Conservation (phyloP, 2,797 vertebrate species). For the Rousettus madagascariensis region DNA sequence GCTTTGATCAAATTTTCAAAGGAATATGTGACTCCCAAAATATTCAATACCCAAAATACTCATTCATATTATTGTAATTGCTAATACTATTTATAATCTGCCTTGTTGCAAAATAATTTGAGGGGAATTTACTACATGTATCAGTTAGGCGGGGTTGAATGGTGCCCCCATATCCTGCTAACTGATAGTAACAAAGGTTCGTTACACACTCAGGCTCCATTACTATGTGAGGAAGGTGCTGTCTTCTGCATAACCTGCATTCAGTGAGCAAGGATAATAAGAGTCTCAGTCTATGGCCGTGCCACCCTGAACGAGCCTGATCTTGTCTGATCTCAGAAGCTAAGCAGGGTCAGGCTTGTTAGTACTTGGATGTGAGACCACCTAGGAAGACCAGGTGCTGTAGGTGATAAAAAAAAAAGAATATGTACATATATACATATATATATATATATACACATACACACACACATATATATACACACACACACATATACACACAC, state of each 20-base stretch:
- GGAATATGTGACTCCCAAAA: neutral
- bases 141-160: neutral
- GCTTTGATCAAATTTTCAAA: neutral
- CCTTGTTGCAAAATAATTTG: neutral
- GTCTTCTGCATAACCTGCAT: neutral
- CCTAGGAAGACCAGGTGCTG: too few species aligned
- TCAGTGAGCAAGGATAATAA: neutral
- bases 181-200: neutral
- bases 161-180: neutral
- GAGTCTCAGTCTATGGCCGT: too few species aligned
- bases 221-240: neutral
- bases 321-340: too few species aligned
- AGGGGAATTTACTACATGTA: neutral
- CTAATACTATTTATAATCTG: neutral
- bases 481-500: too few species aligned
- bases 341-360: too few species aligned
- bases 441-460: too few species aligned
- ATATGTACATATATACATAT: too few species aligned
- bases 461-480: too few species aligned
- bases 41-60: neutral
- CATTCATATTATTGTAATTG: neutral
- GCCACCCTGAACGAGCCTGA: too few species aligned
- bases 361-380: too few species aligned
- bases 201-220: neutral
- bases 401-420: too few species aligned